Conservation (phyloP, 2,797 vertebrate genomes). For the Allochrocebus solatus region DNA sequence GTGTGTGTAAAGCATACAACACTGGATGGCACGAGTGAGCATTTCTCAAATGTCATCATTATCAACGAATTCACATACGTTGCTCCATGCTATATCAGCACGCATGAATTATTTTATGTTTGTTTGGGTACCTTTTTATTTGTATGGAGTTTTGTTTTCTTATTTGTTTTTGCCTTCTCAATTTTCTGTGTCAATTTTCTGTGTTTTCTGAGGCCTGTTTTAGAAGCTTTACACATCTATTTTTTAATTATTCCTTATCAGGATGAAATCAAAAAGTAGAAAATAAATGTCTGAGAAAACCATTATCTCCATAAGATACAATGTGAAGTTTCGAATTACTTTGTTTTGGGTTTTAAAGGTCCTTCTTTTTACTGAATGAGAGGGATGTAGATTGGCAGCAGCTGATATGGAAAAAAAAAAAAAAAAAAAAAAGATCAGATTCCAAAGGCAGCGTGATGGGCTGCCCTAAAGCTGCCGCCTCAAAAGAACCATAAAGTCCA, state of each 20-base stretch:
- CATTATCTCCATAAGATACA: neutral
- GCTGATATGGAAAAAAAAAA: neutral
- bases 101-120: neutral
- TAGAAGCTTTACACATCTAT: neutral
- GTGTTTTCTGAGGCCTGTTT: neutral
- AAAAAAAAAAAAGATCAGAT: neutral
- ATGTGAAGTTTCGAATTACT: neutral
- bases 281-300: neutral
- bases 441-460: neutral
- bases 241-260: neutral
- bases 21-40: fast-evolving
- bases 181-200: neutral
- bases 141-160: neutral
- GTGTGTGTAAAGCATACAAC: too few species aligned
- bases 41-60: neutral
- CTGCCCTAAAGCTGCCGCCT: neutral
- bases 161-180: neutral
- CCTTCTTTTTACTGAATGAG: neutral
- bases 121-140: neutral
- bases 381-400: neutral
- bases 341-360: neutral
- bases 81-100: fast-evolving
- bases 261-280: neutral
- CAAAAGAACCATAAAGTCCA: neutral
- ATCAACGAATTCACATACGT: fast-evolving